Conservation (phyloP, 2,113 vertebrate species). For the Alethe diademata region DNA sequence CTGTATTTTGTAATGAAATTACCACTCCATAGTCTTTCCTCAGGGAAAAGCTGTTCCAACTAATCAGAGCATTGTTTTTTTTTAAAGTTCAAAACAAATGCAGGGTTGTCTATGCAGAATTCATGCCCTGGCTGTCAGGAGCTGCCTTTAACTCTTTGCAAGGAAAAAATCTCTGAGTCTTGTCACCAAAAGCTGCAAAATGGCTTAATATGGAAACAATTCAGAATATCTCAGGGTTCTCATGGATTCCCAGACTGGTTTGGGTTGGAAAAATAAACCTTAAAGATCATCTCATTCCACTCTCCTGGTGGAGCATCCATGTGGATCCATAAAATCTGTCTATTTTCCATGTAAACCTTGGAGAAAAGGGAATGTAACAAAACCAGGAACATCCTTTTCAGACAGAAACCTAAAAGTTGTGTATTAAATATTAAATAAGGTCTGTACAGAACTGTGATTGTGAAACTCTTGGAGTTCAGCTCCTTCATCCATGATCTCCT, state of each 20-base stretch:
- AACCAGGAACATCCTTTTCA: not conserved
- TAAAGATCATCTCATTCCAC: not conserved
- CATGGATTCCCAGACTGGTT: not conserved
- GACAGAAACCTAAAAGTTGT: not conserved
- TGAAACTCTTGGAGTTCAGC: not conserved
- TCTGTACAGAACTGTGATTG: not conserved
- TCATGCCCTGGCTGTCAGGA: not conserved
- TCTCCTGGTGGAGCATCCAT: not conserved
- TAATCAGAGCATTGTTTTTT: constrained; percentile 58
- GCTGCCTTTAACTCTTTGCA: constrained; percentile 42
- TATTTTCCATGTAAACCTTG: rapidly evolving
- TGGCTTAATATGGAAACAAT: not conserved
- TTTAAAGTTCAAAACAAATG: constrained; percentile 67
- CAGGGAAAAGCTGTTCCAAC: constrained; percentile 36
- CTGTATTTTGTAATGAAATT: constrained; percentile 63
- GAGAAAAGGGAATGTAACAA: not conserved
- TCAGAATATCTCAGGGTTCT: not conserved
- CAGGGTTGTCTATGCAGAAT: not conserved
- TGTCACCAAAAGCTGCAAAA: not conserved
- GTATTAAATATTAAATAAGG: not conserved
- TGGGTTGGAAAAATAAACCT: not conserved
- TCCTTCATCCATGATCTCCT: not conserved
- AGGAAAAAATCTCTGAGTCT: not conserved
- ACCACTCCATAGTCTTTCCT: constrained; percentile 20
- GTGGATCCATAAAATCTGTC: rapidly evolving